Evolutionary conservation across 2,113 vertebrate species (phyloP), one percentile per base, ranked within the genome.

Genomic region (Plotosus lineatus): DNA sequence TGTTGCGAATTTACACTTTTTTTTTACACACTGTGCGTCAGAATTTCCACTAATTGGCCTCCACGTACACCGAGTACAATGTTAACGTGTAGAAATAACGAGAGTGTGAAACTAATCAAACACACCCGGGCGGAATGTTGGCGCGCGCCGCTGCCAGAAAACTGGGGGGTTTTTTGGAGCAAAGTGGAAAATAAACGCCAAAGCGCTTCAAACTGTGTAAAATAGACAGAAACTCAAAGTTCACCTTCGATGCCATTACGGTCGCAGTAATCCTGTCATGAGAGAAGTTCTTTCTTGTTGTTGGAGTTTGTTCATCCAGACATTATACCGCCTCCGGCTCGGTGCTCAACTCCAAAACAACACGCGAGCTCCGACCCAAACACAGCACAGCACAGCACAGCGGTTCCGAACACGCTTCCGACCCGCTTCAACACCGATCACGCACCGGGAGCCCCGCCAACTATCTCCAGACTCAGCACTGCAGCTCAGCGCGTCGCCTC

Each of bases 211-310:
- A 60, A 71, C 21, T 2, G 23, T 40, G 14, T 23, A 10, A 65
- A 17, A 14, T 26, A 46, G 40, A 50, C 28, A 78, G 46, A 50
- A 51, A 51, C 8, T 17, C 26, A 83, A 58, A 58, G 31, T 92
- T 40, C 86, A 94, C 93, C 92, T 91, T 92, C 69, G 82, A 66
- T 86, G 93, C 92, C 93, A 94, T 94, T 88, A 65, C 92, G 75
- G 78, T 74, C 84, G 84, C 86, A 79, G 85, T 87, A 90, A n/a
- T 91, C 87, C 86, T 87, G 82, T 92, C 90, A 92, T 92, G 88
- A 91, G 85, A 89, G 86, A 87, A 87, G 81, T 84, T 88, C 85
- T 82, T 84, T 58, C 83, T 72, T 68, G 84, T 85, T 89, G 86
- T 66, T 72, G 50, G 79, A 87, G 82, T 84, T 61, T 84, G 83